Conservation (phyloP, 2,888 invertebrate species). For the Brenthis daphne region DNA sequence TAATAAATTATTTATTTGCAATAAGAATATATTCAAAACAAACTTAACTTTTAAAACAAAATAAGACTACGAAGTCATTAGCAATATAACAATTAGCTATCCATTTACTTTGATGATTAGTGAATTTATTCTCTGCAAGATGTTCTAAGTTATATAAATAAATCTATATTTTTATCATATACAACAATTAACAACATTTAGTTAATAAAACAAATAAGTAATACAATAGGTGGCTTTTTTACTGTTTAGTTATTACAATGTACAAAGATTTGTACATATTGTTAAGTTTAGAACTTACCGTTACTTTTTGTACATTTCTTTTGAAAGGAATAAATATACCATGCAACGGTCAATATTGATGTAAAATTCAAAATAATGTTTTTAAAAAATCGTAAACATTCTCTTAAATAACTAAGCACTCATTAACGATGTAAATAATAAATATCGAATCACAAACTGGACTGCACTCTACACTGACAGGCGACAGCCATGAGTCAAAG, state of each 20-base stretch:
- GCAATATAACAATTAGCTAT: too few relatives aligned
- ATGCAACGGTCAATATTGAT: background rate
- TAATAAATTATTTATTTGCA: too few relatives aligned
- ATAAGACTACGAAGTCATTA: too few relatives aligned
- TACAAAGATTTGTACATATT: conserved; percentile 6
- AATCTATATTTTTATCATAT: too few relatives aligned
- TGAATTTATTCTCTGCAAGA: too few relatives aligned
- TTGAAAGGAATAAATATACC: background rate
- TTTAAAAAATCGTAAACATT: conserved; percentile 17
- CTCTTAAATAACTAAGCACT: conserved; percentile 5
- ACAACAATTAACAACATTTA: background rate
- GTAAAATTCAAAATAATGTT: background rate
- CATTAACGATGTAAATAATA: background rate
- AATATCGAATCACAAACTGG: conserved; percentile 5
- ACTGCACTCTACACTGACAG: conserved; percentile 3
- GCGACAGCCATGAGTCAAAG: too few relatives aligned
- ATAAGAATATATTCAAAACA: too few relatives aligned
- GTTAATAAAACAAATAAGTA: background rate
- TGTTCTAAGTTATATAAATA: too few relatives aligned
- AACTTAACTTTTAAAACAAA: too few relatives aligned
- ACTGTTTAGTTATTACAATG: background rate
- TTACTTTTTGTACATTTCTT: conserved; percentile 13
- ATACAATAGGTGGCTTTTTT: background rate
- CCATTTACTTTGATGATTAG: too few relatives aligned
- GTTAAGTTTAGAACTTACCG: conserved; percentile 14